Evolutionary conservation across 2,113 vertebrate genomes (phyloP).

Genomic region (Crocuta crocuta): DNA sequence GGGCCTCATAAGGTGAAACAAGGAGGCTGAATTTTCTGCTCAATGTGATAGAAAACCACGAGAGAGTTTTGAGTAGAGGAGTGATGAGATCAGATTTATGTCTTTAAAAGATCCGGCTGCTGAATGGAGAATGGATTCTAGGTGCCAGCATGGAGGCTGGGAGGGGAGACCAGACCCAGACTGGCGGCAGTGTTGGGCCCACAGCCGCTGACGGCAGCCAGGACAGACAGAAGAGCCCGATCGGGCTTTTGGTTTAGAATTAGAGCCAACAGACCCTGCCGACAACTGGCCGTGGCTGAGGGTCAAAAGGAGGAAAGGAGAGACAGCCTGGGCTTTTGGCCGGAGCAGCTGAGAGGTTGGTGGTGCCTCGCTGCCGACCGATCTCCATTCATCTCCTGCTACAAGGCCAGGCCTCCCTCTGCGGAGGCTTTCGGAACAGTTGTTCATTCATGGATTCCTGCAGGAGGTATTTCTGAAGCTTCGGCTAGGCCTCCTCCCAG

Average conservation of each 20-base stretch:
- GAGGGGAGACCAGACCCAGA: background rate
- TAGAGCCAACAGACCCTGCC: slow-evolving; percentile 9
- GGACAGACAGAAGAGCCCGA: background rate
- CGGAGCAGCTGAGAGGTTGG: background rate
- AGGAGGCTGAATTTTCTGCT: background rate
- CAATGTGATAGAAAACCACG: background rate
- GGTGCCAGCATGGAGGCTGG: background rate
- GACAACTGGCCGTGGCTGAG: slow-evolving; percentile 8
- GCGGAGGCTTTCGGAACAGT: background rate
- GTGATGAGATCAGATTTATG: background rate
- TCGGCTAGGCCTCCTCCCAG: background rate
- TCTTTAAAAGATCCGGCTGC: background rate
- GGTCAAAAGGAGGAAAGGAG: background rate
- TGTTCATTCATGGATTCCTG: slow-evolving; percentile 60
- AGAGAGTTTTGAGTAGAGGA: background rate
- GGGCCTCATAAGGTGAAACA: background rate
- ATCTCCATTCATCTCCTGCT: slow-evolving; percentile 52
- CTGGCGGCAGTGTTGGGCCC: background rate
- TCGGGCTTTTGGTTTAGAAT: background rate
- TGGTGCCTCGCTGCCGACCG: fast-evolving
- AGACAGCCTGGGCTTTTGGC: background rate
- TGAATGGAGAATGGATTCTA: background rate
- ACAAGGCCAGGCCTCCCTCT: background rate
- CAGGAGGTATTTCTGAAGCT: background rate
- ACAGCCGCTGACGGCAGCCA: background rate